These are phyloP conservation scores for Setophaga petechia DNA, from an alignment of 2,113 vertebrate genomes.

Conservation along the genomic window DNA sequence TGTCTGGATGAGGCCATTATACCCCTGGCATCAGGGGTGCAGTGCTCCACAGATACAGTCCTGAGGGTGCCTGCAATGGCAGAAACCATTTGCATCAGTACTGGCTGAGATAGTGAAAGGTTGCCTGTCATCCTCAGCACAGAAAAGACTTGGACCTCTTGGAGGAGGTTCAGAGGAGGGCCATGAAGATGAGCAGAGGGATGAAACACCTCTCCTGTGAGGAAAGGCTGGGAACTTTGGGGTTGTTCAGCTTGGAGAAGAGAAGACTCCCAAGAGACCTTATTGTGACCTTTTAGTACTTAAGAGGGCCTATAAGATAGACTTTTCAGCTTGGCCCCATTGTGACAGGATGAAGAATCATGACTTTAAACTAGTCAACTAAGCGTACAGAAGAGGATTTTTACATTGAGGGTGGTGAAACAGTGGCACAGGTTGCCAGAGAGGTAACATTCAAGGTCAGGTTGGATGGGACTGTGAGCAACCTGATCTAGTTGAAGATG, in stretches of 20 bases:
- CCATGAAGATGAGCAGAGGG: not conserved
- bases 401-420: not conserved
- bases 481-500: not conserved
- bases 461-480: not conserved
- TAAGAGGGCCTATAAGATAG: not conserved
- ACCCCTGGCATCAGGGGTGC: not conserved
- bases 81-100: not conserved
- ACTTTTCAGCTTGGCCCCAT: not conserved
- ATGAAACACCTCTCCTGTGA: not conserved
- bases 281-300: not conserved
- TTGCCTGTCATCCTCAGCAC: not conserved
- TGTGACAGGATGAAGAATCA: not conserved
- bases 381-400: not conserved
- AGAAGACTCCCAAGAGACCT: not conserved
- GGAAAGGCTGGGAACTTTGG: not conserved
- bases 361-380: not conserved
- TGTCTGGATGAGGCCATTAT: not conserved
- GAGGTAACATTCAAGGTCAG: not conserved
- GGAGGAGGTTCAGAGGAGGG: not conserved
- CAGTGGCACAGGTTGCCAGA: not conserved
- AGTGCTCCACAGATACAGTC: not conserved
- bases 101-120: not conserved
- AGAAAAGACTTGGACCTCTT: not conserved
- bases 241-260: not conserved
- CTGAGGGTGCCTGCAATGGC: accelerated